These are phyloP conservation scores for Molossus alvarezi DNA, from an alignment of 2,797 vertebrate genomes.

Conservation along the genomic window DNA sequence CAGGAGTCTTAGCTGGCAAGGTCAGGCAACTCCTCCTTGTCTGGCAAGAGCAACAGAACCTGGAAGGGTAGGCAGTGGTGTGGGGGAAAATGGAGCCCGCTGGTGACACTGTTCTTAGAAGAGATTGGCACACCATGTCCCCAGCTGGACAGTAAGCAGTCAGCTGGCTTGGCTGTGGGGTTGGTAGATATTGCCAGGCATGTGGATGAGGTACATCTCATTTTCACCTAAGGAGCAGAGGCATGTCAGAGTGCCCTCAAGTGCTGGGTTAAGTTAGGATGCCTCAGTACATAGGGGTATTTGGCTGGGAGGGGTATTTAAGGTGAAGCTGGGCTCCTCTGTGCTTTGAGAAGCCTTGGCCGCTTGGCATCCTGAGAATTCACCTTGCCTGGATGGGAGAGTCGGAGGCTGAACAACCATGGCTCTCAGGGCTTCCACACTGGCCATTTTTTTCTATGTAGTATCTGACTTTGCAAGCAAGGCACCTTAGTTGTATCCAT, in stretches of 20 bases:
- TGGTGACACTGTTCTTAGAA: constrained; percentile 78
- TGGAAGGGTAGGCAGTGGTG: constrained; percentile 31
- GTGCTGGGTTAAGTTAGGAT: neutral
- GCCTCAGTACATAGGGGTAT: neutral
- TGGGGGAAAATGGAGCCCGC: constrained; percentile 33
- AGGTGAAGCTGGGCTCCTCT: constrained; percentile 40
- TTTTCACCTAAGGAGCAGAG: constrained; percentile 42
- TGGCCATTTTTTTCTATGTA: constrained; percentile 36
- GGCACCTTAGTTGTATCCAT: constrained; percentile 49
- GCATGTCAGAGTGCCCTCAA: neutral
- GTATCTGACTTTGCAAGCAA: constrained; percentile 64
- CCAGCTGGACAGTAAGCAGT: constrained; percentile 64
- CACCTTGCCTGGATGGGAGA: constrained; percentile 59
- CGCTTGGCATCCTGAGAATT: constrained; percentile 81
- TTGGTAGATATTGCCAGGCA: constrained; percentile 34
- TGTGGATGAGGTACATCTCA: neutral
- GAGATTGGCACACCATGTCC: constrained; percentile 78
- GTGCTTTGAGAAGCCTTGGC: constrained; percentile 70
- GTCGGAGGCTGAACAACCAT: constrained; percentile 63
- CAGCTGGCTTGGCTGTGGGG: constrained; percentile 61
- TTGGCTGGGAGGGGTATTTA: constrained; percentile 2
- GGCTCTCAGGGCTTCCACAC: neutral
- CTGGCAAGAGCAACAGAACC: constrained; percentile 71
- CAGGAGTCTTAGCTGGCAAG: constrained; percentile 29
- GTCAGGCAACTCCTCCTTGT: constrained; percentile 49